A percentile compares a stretch with the other conserved stretches of the same genome.
phyloP scores from a whole-genome alignment of 2,113 vertebrate genomes.

The Amblyornis subalaris region DNA sequence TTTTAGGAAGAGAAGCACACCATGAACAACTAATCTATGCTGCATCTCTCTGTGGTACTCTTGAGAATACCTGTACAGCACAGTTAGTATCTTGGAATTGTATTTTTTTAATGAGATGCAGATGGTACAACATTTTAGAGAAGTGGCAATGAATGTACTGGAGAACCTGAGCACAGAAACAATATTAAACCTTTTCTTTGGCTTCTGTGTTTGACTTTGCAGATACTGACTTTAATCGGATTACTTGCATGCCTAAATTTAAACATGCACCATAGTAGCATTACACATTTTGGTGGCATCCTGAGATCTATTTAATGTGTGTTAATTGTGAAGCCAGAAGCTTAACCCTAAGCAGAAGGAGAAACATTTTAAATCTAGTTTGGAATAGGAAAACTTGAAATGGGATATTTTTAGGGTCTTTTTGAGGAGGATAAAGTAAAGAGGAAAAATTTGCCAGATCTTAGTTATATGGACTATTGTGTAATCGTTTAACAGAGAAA shows the following conservation, averaged over 20 bases:
- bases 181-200: neutral
- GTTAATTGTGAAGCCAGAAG: neutral
- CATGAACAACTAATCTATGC: neutral
- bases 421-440: neutral
- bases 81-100: neutral
- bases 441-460: neutral
- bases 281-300: neutral
- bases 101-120: neutral
- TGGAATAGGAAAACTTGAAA: neutral
- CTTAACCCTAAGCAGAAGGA: neutral
- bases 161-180: neutral
- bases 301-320: neutral
- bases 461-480: neutral
- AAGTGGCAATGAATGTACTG: neutral
- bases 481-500: neutral
- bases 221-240: neutral
- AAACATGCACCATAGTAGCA: neutral
- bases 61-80: neutral
- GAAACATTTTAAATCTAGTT: neutral
- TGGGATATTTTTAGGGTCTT: neutral
- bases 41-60: neutral
- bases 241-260: slow-evolving; percentile 19
- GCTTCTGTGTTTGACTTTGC: neutral
- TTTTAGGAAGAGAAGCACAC: neutral
- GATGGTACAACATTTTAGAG: neutral